phyloP scores from a whole-genome alignment of 2,888 invertebrate species.

The Ganaspis brasiliensis region DNA sequence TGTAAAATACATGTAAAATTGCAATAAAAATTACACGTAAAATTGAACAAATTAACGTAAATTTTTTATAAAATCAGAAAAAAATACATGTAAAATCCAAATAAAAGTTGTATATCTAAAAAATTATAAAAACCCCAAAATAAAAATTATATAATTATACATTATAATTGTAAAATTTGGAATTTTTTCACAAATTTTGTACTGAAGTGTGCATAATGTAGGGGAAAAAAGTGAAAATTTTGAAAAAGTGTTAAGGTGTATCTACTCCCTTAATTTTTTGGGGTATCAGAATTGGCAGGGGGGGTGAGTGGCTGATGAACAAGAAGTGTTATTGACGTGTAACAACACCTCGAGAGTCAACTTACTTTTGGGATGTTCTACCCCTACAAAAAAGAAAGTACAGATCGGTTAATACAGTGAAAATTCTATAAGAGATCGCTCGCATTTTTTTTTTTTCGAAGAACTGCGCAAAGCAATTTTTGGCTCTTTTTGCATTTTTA shows the following conservation, averaged over 20 bases:
- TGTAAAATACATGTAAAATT: no score
- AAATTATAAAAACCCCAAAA: no score
- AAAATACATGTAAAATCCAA: no score
- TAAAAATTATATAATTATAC: not conserved
- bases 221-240: constrained; percentile 7
- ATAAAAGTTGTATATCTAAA: no score
- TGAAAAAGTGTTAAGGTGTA: constrained; percentile 11
- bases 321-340: constrained; percentile 77
- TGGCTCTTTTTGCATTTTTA: constrained; percentile 13
- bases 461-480: constrained; percentile 41
- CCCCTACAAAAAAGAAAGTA: constrained; percentile 80
- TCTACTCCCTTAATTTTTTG: constrained; percentile 23
- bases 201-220: not conserved
- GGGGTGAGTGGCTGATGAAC: constrained; percentile 68
- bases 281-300: constrained; percentile 46
- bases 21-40: no score
- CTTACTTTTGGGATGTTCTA: constrained; percentile 81
- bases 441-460: constrained; percentile 40
- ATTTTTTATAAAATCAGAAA: no score
- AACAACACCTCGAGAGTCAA: constrained; percentile 74
- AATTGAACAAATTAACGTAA: no score
- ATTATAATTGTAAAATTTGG: no score
- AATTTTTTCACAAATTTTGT: no score
- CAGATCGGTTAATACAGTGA: constrained; percentile 75
- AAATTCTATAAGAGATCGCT: constrained; percentile 43